Evolutionary conservation across 1,140 invertebrate species (phyloP), one percentile per base, ranked within the genome.

Genomic region (Heliothis subflexa): DNA sequence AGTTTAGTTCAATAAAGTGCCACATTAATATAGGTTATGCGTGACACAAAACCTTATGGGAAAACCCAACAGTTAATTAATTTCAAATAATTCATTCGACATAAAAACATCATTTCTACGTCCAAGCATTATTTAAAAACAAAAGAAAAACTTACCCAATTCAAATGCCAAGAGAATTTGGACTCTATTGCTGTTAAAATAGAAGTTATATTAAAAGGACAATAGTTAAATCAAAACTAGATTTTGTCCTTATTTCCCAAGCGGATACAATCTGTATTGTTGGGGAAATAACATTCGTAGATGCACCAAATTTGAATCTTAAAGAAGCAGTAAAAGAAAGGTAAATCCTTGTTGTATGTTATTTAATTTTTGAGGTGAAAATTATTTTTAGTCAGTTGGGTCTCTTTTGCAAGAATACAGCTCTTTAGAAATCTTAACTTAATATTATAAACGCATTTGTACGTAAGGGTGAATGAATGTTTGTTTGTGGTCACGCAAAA

Each of bases 1-100:
- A 4, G 14, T 7, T 40, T 16, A 10, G 21, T 28, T 13, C 5
- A 62, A 62, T 14, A 40, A 62, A 40, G 14, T 59, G 3, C 21
- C 10, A 28, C 25, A 59, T 59, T 59, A 59, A 59, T 59, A 59
- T 59, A 28, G 21, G 55, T 59, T 59, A 59, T 45, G 25, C 61
- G 61, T 62, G 61, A 62, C 28, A 62, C n/a, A 16, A 33, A 13
- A 0, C 59, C 28, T 18, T 62, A 3, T 5, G 61, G 61, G 61
- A 45, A 40, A 40, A 45, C 61, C 7, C 9, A 13, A 40, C 2
- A 62, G 9, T 40, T 62, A 62, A 62, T 62, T 62, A 62, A 62
- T 62, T 62, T 16, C 61, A 28, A 62, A 62, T 62, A 40, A 40
- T 62, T 40, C 61, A 45, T 10, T 3, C 9, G 13, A 61, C 59